These are phyloP conservation scores for Drosophila maculinotata DNA, from an alignment of 2,888 invertebrate species.

Conservation along the genomic window DNA sequence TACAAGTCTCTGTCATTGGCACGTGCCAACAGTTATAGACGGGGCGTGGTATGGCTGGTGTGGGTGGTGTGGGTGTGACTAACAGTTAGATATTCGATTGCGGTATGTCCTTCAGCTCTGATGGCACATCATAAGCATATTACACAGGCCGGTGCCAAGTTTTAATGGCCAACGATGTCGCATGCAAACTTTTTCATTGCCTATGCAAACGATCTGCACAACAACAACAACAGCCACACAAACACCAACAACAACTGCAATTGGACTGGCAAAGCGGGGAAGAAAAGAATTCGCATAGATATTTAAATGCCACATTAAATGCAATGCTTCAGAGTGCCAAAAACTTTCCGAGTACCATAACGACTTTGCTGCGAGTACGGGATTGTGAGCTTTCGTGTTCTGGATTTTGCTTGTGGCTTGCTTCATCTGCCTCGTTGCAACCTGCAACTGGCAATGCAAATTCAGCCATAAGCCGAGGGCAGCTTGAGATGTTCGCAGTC, in stretches of 20 bases:
- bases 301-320: slow-evolving; percentile 55
- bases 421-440: background rate
- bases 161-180: slow-evolving; percentile 46
- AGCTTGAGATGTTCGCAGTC: background rate
- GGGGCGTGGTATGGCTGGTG: background rate
- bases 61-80: too few species aligned
- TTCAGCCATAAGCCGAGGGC: slow-evolving; percentile 3
- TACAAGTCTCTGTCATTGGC: slow-evolving; percentile 20
- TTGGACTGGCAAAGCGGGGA: background rate
- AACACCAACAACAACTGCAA: slow-evolving; percentile 19
- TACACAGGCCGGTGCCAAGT: slow-evolving; percentile 35
- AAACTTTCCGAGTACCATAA: slow-evolving; percentile 32
- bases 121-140: slow-evolving; percentile 57
- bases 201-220: slow-evolving; percentile 63
- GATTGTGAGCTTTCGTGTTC: slow-evolving; percentile 3
- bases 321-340: slow-evolving; percentile 37
- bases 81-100: slow-evolving; percentile 5
- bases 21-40: slow-evolving; percentile 34
- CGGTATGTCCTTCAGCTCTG: slow-evolving; percentile 10
- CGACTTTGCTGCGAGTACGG: slow-evolving; percentile 16
- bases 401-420: slow-evolving; percentile 1
- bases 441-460: slow-evolving; percentile 18
- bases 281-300: slow-evolving; percentile 28
- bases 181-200: slow-evolving; percentile 61
- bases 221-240: slow-evolving; percentile 14